Evolutionary conservation across 1,140 invertebrate genomes (phyloP).

Genomic region (Drosophila kikkawai): DNA sequence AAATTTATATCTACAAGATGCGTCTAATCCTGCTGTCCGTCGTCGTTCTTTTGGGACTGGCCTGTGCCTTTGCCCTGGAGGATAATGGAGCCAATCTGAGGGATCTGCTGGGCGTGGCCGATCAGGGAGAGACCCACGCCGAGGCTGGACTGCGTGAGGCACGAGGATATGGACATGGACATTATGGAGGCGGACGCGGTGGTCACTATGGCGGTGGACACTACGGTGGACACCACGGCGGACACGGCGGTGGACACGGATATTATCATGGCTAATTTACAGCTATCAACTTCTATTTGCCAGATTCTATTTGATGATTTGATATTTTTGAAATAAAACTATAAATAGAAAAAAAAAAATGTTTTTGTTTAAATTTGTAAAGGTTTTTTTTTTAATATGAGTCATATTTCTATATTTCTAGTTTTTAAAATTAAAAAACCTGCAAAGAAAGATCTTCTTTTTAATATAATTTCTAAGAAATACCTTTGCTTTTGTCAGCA

Average conservation of each 20-base stretch:
- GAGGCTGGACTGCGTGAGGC: conserved; percentile 39
- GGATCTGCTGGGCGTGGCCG: conserved; percentile 45
- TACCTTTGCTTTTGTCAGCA: too few species aligned
- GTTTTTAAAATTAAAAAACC: too few species aligned
- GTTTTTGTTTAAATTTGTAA: neutral
- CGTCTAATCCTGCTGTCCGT: conserved; percentile 45
- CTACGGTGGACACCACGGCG: conserved; percentile 5
- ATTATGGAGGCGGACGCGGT: conserved; percentile 15
- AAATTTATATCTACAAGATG: conserved; percentile 30
- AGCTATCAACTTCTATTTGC: neutral
- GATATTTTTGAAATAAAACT: conserved; percentile 3
- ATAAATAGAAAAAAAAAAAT: neutral
- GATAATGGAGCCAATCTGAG: conserved; percentile 9
- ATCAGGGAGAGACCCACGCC: conserved; percentile 50
- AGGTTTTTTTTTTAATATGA: too few species aligned
- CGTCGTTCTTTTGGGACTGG: conserved; percentile 35
- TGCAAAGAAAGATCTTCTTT: too few species aligned
- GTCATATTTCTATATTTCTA: too few species aligned
- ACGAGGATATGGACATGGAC: conserved; percentile 17
- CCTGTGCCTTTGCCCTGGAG: conserved; percentile 23
- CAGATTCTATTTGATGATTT: neutral
- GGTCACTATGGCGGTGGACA: conserved; percentile 6
- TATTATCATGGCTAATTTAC: conserved; percentile 11
- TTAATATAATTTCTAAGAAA: too few species aligned
- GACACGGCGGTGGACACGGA: neutral